Base-by-base conservation (phyloP, 2,797 vertebrate species). In the Melanotaenia pygmaea region DNA sequence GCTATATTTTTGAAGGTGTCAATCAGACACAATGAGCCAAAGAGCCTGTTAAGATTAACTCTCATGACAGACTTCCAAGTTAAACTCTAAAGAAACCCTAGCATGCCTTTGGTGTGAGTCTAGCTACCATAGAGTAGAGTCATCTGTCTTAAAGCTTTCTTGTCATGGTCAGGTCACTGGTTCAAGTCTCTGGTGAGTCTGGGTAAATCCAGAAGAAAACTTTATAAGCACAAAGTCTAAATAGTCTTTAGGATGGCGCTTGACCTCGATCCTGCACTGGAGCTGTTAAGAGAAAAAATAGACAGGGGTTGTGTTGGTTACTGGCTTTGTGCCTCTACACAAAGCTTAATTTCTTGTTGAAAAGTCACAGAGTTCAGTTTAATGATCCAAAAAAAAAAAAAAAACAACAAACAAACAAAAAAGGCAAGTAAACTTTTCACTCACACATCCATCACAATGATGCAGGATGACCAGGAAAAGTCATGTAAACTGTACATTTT, bases 21-120 rank as follows among this genome's bases (percentile, higher is more conserved):
- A 68, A 53, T 56, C 22, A 34, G 62, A 62, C 59, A 58, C 59
- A 51, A 11, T 60, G 71, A 75, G 72, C 81, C 64, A 72, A 45
- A 16, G 22, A 68, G 61, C 40, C 47, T 74, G 56, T 81, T 78
- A 51, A 76, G 74, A 83, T 70, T 32, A 72, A 68, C 72, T 70
- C 60, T 65, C 18, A 18, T 74, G 61, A 74, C 66, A 74, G 61
- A 88, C 77, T 72, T 80, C 54, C 64, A 40, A 65, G 77, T 77
- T 76, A 75, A 60, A 73, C 64, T 45, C 18, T 59, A 16, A 65
- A 73, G 61, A 72, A 72, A 76, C 47, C 37, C 18, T 18, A 18
- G 4, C 22, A 9, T 2, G 35, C 28, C 14, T 73, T 74, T 54
- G 53, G 35, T 72, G 58, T 50, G 45, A 18, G 24, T 64, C 66